Conservation (phyloP, 2,888 invertebrate genomes). For the Amphimallon solstitiale region DNA sequence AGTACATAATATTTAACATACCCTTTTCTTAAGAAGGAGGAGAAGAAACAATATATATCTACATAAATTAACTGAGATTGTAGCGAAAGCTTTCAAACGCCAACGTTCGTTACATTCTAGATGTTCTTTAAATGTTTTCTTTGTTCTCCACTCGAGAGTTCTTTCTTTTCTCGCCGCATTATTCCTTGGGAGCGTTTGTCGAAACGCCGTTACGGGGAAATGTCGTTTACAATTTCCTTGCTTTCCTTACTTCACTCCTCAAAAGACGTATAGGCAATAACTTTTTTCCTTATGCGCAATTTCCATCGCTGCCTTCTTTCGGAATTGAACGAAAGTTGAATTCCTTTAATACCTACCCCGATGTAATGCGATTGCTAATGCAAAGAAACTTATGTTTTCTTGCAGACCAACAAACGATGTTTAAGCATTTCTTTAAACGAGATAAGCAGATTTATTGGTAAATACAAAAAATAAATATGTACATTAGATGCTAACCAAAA, state of each 20-base stretch:
- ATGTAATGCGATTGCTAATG: conserved; percentile 16
- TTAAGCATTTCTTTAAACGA: neutral
- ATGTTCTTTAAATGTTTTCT: conserved; percentile 22
- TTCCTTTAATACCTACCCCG: conserved; percentile 14
- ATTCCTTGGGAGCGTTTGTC: conserved; percentile 7
- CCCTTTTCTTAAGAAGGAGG: too few species aligned
- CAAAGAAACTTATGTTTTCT: conserved; percentile 12
- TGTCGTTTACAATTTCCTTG: conserved; percentile 29
- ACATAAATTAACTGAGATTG: conserved; percentile 16
- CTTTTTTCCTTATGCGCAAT: conserved; percentile 11
- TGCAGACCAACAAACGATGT: neutral
- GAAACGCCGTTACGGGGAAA: conserved; percentile 19
- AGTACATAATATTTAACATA: too few species aligned
- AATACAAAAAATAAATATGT: neutral
- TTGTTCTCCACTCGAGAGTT: conserved; percentile 20
- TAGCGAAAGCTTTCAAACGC: conserved; percentile 3
- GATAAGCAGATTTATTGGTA: neutral
- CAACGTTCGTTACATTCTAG: neutral
- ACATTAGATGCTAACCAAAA: too few species aligned
- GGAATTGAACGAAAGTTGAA: conserved; percentile 13
- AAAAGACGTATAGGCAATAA: conserved; percentile 30
- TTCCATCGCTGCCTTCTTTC: conserved; percentile 6
- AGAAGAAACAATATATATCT: too few species aligned
- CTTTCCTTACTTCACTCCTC: neutral
- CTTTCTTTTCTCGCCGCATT: neutral